A percentile compares a stretch with the other conserved stretches of the same genome.
phyloP scores from a whole-genome alignment of 2,888 invertebrate genomes.

The Pediacus dermestoides region DNA sequence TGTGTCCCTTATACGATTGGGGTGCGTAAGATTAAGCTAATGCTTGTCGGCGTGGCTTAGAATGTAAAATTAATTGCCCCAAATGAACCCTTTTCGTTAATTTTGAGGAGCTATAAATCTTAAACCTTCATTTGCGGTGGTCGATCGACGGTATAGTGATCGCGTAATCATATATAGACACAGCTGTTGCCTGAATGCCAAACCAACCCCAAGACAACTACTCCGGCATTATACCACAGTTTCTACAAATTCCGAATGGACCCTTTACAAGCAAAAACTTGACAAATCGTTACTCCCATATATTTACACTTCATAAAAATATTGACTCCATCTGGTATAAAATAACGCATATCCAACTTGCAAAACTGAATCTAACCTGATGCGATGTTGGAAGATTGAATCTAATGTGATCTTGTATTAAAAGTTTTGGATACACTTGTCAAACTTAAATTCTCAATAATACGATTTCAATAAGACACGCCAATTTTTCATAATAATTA shows the following conservation, averaged over 20 bases:
- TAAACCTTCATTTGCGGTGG: slow-evolving; percentile 47
- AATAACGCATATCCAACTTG: too few species aligned
- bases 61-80: slow-evolving; percentile 48
- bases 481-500: too few species aligned
- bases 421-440: too few species aligned
- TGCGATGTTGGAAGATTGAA: too few species aligned
- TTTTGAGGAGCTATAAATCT: slow-evolving; percentile 50
- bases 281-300: too few species aligned
- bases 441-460: too few species aligned
- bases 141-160: slow-evolving; percentile 39
- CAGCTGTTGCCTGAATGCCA: slow-evolving; percentile 49
- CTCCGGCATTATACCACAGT: slow-evolving; percentile 3
- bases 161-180: slow-evolving; percentile 39
- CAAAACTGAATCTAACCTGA: too few species aligned
- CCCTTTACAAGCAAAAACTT: slow-evolving; percentile 2
- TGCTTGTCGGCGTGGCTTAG: slow-evolving; percentile 31
- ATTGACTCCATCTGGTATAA: too few species aligned
- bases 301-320: too few species aligned
- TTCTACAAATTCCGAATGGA: slow-evolving; percentile 3
- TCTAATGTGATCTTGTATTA: too few species aligned
- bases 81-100: slow-evolving; percentile 51
- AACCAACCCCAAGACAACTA: slow-evolving; percentile 4
- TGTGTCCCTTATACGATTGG: too few species aligned
- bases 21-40: slow-evolving; percentile 26
- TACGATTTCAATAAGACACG: too few species aligned